Conservation (phyloP, 2,888 invertebrate species). For the Tholera decimalis region DNA sequence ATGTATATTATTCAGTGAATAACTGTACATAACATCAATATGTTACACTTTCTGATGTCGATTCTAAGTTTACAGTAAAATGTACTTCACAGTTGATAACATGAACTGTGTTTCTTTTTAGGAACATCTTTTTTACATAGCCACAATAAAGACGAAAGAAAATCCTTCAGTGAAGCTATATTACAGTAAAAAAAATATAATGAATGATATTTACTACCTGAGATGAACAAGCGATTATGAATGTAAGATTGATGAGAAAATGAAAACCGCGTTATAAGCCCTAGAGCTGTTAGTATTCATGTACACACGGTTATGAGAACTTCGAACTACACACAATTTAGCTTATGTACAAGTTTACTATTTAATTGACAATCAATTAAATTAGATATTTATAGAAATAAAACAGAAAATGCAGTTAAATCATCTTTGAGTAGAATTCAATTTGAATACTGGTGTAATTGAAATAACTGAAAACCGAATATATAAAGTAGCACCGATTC, state of each 20-base stretch:
- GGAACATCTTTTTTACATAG: too few species aligned
- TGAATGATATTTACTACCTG: slow-evolving; percentile 19
- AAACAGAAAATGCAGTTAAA: too few species aligned
- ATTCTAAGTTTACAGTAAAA: too few species aligned
- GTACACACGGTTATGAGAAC: slow-evolving; percentile 41
- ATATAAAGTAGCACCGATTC: too few species aligned
- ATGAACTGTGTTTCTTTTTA: neutral
- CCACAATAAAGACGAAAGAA: neutral
- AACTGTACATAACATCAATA: too few species aligned
- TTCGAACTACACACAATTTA: slow-evolving; percentile 25
- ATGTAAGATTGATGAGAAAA: slow-evolving; percentile 25
- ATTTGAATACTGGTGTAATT: too few species aligned
- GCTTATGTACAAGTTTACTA: slow-evolving; percentile 12
- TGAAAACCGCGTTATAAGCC: slow-evolving; percentile 31
- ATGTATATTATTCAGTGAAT: too few species aligned
- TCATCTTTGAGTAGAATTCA: too few species aligned
- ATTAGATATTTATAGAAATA: too few species aligned
- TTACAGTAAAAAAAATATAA: slow-evolving; percentile 31
- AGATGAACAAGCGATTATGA: slow-evolving; percentile 38
- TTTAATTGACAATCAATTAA: too few species aligned
- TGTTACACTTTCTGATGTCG: too few species aligned
- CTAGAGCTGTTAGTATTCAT: slow-evolving; percentile 49
- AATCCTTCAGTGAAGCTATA: slow-evolving; percentile 6
- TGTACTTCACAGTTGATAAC: neutral
- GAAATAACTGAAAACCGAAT: too few species aligned